phyloP scores from a whole-genome alignment of 2,888 invertebrate species.

The Clivina fossor region DNA sequence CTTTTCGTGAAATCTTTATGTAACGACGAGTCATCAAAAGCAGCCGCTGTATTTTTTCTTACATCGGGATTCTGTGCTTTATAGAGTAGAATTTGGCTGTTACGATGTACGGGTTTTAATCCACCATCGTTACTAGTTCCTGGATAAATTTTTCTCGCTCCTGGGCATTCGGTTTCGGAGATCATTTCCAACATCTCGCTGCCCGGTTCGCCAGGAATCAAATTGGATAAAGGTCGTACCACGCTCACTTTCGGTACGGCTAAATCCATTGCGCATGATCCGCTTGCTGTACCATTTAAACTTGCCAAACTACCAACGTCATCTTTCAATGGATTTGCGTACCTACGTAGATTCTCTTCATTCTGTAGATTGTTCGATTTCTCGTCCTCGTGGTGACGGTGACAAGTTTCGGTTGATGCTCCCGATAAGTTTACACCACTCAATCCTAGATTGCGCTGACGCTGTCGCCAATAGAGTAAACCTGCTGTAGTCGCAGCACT shows the following conservation, averaged over 20 bases:
- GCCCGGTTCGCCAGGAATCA: slow-evolving; percentile 53
- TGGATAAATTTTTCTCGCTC: slow-evolving; percentile 53
- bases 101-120: slow-evolving; percentile 55
- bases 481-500: slow-evolving; percentile 52
- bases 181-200: slow-evolving; percentile 67
- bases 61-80: slow-evolving; percentile 85
- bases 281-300: slow-evolving; percentile 50
- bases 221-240: slow-evolving; percentile 52
- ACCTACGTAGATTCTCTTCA: slow-evolving; percentile 77
- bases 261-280: slow-evolving; percentile 49
- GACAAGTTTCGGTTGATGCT: slow-evolving; percentile 61
- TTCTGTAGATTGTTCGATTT: slow-evolving; percentile 90
- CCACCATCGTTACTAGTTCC: slow-evolving; percentile 52
- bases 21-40: slow-evolving; percentile 58
- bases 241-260: slow-evolving; percentile 57
- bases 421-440: slow-evolving; percentile 58
- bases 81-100: slow-evolving; percentile 70
- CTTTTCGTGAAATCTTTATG: slow-evolving; percentile 78
- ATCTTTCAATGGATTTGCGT: slow-evolving; percentile 55
- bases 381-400: slow-evolving; percentile 75
- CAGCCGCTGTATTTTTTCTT: slow-evolving; percentile 76
- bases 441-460: slow-evolving; percentile 56
- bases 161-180: slow-evolving; percentile 58
- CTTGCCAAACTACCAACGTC: slow-evolving; percentile 56
- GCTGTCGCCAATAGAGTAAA: slow-evolving; percentile 60